Base-by-base conservation (phyloP, 2,113 vertebrate genomes). In the Pipra filicauda region DNA sequence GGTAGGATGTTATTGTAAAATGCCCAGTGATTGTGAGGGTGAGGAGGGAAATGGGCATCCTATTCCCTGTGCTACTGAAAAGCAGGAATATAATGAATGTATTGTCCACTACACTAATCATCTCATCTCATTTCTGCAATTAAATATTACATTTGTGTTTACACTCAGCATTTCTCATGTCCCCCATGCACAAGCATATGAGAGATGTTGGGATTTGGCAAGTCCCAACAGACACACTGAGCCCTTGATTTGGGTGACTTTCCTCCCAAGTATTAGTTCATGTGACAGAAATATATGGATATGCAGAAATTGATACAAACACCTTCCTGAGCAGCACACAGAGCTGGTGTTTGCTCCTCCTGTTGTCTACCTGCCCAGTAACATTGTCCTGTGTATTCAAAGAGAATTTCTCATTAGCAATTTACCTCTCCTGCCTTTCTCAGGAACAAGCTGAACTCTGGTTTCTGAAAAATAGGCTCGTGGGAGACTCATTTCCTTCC, bases 391-490 rank as follows among this genome's bases (percentile, higher is more conserved):
- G 0, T 62, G 59, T 64, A 85, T 87, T 91, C 65, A 62, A 41
- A 85, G 49, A 30, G 27, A 64, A 84, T 91, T 84, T 86, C 81
- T 88, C 85, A 64, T 43, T 64, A 81, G 88, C 73, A 81, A 67
- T 94, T 94, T 81, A 44, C 90, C 41, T 84, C 46, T 8, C 65
- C 66, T 43, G 39, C 54, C 12, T 28, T 54, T 91, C 74, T 72
- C 41, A 41, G 58, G 65, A 90, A 27, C 18, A 71, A 69, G 30
- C 35, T 81, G 61, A 77, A 51, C 65, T 72, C 72, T 59, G 39
- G 5, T 52, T 88, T 80, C 79, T 93, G 65, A 91, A 88, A 94
- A 93, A 89, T 12, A 75, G 18, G 5, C 44, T 59, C 52, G 44
- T 74, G 57, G 69, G 52, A 67, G 31, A 67, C 64, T 57, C 8